Base-by-base conservation (phyloP, 1,140 invertebrate species). In the Laupala kohalensis region DNA sequence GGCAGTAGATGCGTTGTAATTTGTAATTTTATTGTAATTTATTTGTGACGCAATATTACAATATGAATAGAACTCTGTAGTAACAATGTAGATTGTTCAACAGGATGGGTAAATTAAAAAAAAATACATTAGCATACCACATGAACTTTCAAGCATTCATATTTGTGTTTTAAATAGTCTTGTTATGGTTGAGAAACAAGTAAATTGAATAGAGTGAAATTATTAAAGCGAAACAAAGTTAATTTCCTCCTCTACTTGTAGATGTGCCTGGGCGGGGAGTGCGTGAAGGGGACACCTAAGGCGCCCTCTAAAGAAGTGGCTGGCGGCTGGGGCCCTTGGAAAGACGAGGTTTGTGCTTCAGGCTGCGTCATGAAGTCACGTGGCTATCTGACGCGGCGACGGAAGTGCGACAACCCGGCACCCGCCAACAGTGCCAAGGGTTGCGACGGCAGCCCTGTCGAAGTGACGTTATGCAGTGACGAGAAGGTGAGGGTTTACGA, bases 201-300 rank as follows among this genome's bases (percentile, higher is more conserved):
- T 26, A 66, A 64, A 66, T 9, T 24, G 25, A 66, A 66, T 12
- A 26, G 65, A 66, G 5, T 64, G 25, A 26, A 15, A 69, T 27
- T 69, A 71, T 64, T 26, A 13, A 25, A 25, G 13, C 65, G 1
- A 4, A 25, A 6, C 65, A 67, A 4, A n/a, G 19, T 68, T 4
- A 29, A 5, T 13, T n/a, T 68, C 3, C 15, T 13, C 23, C 13
- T 13, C 25, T 15, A 53, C 71, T 74, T 69, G 24, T 71, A 87
- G 84, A 86, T 85, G 82, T 92, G 90, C 78, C 85, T 86, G 74
- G 87, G 86, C 12, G 89, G 90, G 12, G 81, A 85, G 37, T 90
- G 89, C 74, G 79, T 86, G 19, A 72, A 66, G 23, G 78, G 76
- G 72, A 77, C 77, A 73, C 74, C 75, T 15, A 77, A 77, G 66